Evolutionary conservation across 2,113 vertebrate genomes (phyloP).

Genomic region (Erythrolamprus reginae): DNA sequence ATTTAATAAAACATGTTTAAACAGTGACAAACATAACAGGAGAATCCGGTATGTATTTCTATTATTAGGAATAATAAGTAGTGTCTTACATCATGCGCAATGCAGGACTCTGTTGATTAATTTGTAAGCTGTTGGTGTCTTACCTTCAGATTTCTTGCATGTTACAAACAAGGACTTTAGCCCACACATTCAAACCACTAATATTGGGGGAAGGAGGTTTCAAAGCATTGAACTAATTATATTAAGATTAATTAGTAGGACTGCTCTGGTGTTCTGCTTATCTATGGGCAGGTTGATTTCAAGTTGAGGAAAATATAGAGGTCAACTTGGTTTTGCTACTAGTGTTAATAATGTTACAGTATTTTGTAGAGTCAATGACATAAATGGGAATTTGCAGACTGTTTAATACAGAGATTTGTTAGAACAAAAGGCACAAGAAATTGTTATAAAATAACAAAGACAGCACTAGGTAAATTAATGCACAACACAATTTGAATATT

Average conservation of each 20-base stretch:
- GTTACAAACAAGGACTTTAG: neutral
- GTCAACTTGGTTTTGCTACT: neutral
- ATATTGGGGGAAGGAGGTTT: neutral
- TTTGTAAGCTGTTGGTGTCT: neutral
- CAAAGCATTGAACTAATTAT: neutral
- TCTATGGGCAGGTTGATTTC: neutral
- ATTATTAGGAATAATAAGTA: neutral
- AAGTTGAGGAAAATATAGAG: neutral
- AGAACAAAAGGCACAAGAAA: neutral
- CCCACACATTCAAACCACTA: neutral
- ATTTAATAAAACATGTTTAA: neutral
- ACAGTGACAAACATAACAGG: neutral
- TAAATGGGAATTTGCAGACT: neutral
- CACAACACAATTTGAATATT: neutral
- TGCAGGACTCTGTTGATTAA: neutral
- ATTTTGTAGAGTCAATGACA: neutral
- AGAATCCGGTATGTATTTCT: neutral
- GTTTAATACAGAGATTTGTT: neutral
- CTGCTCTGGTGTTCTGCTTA: slow-evolving; percentile 2
- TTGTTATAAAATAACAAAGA: neutral
- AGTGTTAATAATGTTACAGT: neutral
- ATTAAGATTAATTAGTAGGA: slow-evolving; percentile 4
- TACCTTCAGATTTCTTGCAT: neutral
- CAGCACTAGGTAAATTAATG: neutral
- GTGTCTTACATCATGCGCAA: neutral